Evolutionary conservation across 1,140 invertebrate genomes (phyloP), one percentile per base, ranked within the genome.

Genomic region (Saxidomus purpurata): DNA sequence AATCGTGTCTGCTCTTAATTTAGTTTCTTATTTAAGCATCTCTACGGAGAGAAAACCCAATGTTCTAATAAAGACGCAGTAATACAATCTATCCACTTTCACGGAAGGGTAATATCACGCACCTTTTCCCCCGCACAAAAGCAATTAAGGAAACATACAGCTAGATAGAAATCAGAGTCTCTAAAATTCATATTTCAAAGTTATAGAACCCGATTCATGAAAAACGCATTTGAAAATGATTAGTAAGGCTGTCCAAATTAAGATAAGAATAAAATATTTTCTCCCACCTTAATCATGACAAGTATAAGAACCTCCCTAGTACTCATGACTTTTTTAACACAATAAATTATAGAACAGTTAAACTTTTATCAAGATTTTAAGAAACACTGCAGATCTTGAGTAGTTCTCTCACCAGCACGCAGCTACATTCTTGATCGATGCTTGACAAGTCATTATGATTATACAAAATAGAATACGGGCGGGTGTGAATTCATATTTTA

Each of bases 201-300:
- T 47, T 55, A 22, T 55, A 19, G 3, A 55, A n/a, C 52, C 4
- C 19, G 22, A 55, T 19, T 55, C 52, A 19, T 13, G 52, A 55
- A 55, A 55, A 55, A 55, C 8, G 2, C 19, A 8, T 55, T 22
- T 55, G 13, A 55, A 55, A 55, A 15, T 55, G 52, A 55, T 55
- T 55, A 55, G 43, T 55, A 3, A 55, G 19, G 31, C n/a, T 31
- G 31, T 28, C 19, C 17, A 31, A 67, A 15, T 13, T 22, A 31
- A 67, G 25, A 67, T 67, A n/a, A 25, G 9, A 25, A 67, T 67
- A 67, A 31, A 67, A 3, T 8, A 55, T n/a, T 55, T 11, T 28
- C 61, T 31, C 61, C 61, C 61, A 36, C 61, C 61, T 67, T 31
- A 36, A 31, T 67, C 61, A 67, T 67, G 61, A 67, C 61, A 67